Percentiles rank a stretch among this genome's conserved stretches.
Conservation (phyloP, 2,888 invertebrate species). For the Hymenopus coronatus region DNA sequence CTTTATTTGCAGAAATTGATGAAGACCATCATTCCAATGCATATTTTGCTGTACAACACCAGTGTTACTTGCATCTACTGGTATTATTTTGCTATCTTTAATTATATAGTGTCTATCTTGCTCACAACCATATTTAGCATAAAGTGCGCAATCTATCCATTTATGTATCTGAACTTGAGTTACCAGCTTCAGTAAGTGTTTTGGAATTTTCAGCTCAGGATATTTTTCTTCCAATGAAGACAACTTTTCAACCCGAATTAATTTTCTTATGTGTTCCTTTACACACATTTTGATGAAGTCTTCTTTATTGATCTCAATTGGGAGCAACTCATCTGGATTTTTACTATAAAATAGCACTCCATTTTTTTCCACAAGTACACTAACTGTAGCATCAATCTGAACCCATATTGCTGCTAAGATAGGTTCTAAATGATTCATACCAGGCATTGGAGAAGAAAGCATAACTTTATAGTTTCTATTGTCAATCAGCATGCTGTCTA, state of each 20-base stretch:
- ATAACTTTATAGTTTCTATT: not conserved
- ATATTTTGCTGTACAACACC: not conserved
- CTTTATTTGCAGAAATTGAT: not conserved
- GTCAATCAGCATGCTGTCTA: not conserved
- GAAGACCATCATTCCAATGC: not conserved
- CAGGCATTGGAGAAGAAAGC: not conserved
- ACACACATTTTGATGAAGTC: no score
- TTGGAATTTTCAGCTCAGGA: not conserved
- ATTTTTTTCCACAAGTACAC: not conserved
- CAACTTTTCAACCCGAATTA: not conserved
- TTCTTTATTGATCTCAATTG: not conserved
- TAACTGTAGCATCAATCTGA: not conserved
- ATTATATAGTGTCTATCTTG: not conserved
- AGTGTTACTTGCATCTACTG: not conserved
- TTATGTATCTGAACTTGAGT: not conserved
- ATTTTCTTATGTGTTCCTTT: no score
- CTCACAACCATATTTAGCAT: not conserved
- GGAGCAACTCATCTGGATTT: not conserved
- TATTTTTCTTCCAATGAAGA: not conserved
- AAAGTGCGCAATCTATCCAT: not conserved
- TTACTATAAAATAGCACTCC: not conserved
- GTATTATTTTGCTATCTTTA: not conserved
- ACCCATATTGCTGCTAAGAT: not conserved
- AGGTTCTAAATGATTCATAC: not conserved
- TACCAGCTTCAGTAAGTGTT: not conserved